Evolutionary conservation across 1,140 invertebrate species (phyloP).

Genomic region (Neotoxoptera formosana): DNA sequence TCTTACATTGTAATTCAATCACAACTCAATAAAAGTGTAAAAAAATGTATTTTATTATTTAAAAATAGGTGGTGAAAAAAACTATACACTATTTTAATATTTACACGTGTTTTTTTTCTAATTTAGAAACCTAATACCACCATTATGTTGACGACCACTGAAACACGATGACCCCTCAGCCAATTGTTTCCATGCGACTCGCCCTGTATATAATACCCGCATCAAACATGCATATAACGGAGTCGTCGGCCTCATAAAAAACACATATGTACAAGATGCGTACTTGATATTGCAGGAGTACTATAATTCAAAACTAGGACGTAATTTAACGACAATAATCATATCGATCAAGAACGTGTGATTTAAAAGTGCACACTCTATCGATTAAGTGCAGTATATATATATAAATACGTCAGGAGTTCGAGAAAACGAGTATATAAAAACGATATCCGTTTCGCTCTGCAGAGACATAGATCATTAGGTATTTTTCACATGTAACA

Average conservation of each 20-base stretch:
- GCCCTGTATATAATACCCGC: conserved; percentile 38
- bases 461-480: background rate
- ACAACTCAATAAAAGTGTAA: background rate
- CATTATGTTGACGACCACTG: conserved; percentile 3
- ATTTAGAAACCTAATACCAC: conserved; percentile 11
- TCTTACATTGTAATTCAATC: background rate
- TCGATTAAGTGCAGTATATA: background rate
- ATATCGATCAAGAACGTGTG: background rate
- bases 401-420: background rate
- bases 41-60: background rate
- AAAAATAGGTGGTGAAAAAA: background rate
- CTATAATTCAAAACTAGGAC: background rate
- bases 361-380: background rate
- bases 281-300: background rate
- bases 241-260: conserved; percentile 37
- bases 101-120: background rate
- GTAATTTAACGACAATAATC: background rate
- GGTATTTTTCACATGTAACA: background rate
- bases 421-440: background rate
- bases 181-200: background rate
- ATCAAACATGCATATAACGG: background rate
- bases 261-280: background rate
- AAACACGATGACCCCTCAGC: background rate
- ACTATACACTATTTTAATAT: background rate
- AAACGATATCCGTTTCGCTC: background rate